phyloP scores from a whole-genome alignment of 64 coral and sea anemone genomes.

The Trachythela sp. region DNA sequence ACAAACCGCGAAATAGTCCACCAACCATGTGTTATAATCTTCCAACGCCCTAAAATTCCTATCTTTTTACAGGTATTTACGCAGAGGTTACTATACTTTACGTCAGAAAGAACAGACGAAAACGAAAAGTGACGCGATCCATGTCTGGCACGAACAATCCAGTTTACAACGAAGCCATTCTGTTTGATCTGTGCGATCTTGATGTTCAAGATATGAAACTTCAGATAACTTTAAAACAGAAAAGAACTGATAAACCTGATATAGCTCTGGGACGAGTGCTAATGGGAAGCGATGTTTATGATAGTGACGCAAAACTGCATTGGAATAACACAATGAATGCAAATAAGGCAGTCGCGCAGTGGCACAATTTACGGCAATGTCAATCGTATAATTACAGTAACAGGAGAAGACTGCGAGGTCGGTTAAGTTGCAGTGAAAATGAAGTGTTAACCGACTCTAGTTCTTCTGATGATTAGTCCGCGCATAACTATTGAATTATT shows the following conservation, averaged over 20 bases:
- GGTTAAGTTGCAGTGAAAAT: background rate
- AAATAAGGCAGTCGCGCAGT: slow-evolving; percentile 91
- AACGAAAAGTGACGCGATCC: slow-evolving; percentile 76
- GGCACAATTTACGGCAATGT: slow-evolving; percentile 67
- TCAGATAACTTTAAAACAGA: slow-evolving; percentile 91
- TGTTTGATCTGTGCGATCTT: slow-evolving; percentile 77
- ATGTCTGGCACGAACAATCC: slow-evolving; percentile 69
- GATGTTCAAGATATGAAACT: slow-evolving; percentile 72
- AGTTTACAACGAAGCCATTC: slow-evolving; percentile 94
- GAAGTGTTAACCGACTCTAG: background rate
- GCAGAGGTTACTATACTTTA: slow-evolving; percentile 81
- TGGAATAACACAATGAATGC: slow-evolving; percentile 97
- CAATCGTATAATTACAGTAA: background rate
- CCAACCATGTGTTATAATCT: too few relatives aligned
- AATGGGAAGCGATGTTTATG: slow-evolving; percentile 63
- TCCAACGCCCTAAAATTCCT: background rate
- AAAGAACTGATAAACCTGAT: slow-evolving; percentile 74
- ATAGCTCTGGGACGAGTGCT: slow-evolving; percentile 75
- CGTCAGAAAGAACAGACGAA: slow-evolving; percentile 64
- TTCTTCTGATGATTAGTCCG: background rate
- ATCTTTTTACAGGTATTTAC: slow-evolving; percentile 63
- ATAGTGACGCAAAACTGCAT: slow-evolving; percentile 57
- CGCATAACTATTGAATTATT: too few relatives aligned
- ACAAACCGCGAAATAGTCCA: too few relatives aligned
- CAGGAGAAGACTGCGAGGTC: background rate